A percentile compares a stretch with the other conserved stretches of the same genome.
These are phyloP conservation scores for Lordiphosa fenestrarum DNA, from an alignment of 2,888 invertebrate species.

Conservation along the genomic window DNA sequence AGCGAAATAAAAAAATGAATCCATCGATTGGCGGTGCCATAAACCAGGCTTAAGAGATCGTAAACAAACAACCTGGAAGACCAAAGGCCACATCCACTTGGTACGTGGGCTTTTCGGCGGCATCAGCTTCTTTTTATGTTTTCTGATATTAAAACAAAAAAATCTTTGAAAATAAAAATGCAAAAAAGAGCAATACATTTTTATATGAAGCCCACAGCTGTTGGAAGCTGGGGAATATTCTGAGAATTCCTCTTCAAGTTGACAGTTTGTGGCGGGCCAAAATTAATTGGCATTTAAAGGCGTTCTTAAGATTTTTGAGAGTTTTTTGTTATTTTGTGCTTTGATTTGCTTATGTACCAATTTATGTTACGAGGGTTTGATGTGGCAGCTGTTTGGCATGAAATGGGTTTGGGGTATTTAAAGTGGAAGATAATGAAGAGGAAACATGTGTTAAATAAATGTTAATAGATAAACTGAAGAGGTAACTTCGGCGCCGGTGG, in stretches of 20 bases:
- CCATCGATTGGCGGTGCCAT: constrained; percentile 61
- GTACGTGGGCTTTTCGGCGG: constrained; percentile 33
- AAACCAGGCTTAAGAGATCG: constrained; percentile 64
- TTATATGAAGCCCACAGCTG: constrained; percentile 21
- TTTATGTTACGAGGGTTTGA: constrained; percentile 36
- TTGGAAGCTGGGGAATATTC: constrained; percentile 41
- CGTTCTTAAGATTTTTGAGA: constrained; percentile 40
- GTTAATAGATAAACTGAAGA: too few relatives aligned
- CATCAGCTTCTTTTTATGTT: constrained; percentile 25
- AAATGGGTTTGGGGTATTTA: constrained; percentile 13
- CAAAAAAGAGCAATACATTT: constrained; percentile 9
- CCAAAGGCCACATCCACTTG: constrained; percentile 1
- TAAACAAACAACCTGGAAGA: constrained; percentile 49
- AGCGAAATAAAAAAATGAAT: constrained; percentile 39
- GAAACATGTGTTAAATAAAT: too few relatives aligned
- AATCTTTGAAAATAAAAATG: constrained; percentile 32
- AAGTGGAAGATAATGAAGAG: too few relatives aligned
- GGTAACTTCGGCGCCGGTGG: too few relatives aligned
- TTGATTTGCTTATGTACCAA: constrained; percentile 22
- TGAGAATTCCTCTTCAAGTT: constrained; percentile 44
- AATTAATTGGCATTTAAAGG: constrained; percentile 68
- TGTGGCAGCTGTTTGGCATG: constrained; percentile 5
- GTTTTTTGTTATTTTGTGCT: constrained; percentile 16
- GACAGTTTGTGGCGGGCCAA: constrained; percentile 50
- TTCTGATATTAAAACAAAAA: constrained; percentile 54